Conservation (phyloP, 2,797 vertebrate genomes). For the Hydrophis major region DNA sequence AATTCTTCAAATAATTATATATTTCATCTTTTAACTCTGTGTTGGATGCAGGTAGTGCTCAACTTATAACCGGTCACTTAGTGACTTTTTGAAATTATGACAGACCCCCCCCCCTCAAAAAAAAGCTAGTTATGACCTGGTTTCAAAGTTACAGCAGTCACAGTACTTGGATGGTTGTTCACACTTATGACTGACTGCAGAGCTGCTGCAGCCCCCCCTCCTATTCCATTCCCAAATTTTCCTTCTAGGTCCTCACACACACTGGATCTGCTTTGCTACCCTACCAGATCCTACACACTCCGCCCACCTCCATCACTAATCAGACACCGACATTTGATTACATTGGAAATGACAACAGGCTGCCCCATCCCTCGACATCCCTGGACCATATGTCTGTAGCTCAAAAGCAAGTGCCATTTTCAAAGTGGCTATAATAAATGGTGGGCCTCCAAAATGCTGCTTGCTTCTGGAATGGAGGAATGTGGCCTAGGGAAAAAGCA, state of each 20-base stretch:
- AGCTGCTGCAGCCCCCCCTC: neutral
- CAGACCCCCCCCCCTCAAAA: no score
- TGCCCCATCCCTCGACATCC: no score
- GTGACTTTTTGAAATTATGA: neutral
- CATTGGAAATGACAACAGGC: no score
- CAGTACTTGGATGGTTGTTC: neutral
- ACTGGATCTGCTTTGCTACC: neutral
- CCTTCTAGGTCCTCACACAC: neutral
- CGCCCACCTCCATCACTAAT: no score
- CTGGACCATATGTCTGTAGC: no score
- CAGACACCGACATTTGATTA: no score
- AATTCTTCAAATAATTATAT: constrained; percentile 2
- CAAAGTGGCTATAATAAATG: no score
- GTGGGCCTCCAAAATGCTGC: no score
- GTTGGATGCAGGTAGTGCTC: neutral
- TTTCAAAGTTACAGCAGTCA: neutral
- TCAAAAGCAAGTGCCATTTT: no score
- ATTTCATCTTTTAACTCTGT: neutral
- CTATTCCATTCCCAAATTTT: neutral
- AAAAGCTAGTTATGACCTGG: neutral
- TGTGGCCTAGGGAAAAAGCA: no score
- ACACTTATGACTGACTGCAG: neutral
- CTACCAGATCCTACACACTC: neutral
- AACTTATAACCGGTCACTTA: neutral
- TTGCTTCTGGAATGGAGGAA: no score